Conservation (phyloP, 2,797 vertebrate species). For the Pipistrellus nathusii region DNA sequence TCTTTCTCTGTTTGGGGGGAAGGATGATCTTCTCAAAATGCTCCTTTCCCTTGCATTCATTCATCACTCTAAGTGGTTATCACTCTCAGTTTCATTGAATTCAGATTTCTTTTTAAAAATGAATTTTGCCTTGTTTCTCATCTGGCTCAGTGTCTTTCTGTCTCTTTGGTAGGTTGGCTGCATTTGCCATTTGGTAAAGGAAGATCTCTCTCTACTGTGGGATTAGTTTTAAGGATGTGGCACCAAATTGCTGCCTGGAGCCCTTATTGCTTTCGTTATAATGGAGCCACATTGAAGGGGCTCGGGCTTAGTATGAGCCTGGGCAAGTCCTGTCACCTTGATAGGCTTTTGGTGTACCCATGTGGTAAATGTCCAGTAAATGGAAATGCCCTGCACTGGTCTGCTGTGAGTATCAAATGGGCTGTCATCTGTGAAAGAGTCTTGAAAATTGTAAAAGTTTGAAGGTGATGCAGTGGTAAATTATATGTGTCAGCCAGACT, state of each 20-base stretch:
- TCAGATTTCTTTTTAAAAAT: background rate
- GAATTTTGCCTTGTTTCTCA: background rate
- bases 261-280: background rate
- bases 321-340: background rate
- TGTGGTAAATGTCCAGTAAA: background rate
- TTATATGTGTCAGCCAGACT: background rate
- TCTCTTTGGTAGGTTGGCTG: background rate
- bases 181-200: background rate
- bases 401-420: background rate
- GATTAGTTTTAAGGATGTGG: background rate
- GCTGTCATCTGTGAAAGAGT: background rate
- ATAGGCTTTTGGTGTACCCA: background rate
- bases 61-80: background rate
- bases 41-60: background rate
- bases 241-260: background rate
- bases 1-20: background rate
- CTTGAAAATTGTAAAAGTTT: slow-evolving; percentile 8
- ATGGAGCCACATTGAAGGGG: background rate
- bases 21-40: background rate
- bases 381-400: background rate
- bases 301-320: background rate
- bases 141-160: background rate
- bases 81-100: background rate
- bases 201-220: background rate
- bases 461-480: background rate